Percentiles rank a stretch among this genome's conserved stretches.
Evolutionary conservation across 2,113 vertebrate genomes (phyloP).

Genomic region (Rhineura floridana): DNA sequence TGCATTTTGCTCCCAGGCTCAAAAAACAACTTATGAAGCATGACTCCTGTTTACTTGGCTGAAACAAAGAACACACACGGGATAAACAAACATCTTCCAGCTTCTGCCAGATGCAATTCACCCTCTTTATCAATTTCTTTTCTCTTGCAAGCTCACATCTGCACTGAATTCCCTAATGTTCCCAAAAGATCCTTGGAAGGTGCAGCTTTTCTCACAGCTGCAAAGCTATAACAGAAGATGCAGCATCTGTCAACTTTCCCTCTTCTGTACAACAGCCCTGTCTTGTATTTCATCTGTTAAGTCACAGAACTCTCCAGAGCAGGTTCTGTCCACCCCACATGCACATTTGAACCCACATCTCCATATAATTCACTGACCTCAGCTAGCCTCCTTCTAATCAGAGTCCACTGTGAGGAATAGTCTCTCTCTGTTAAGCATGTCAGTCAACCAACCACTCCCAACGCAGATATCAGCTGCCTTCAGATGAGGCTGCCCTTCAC

Average conservation of each 20-base stretch:
- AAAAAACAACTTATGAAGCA: not conserved
- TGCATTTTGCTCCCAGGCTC: not conserved
- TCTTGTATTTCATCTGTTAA: not conserved
- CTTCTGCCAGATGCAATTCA: not conserved
- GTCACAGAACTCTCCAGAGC: too few relatives aligned
- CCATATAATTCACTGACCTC: too few relatives aligned
- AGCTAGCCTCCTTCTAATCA: too few relatives aligned
- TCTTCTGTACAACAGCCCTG: not conserved
- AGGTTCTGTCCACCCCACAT: too few relatives aligned
- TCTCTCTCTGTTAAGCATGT: too few relatives aligned
- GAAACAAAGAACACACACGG: slow-evolving; percentile 7
- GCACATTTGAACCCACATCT: too few relatives aligned
- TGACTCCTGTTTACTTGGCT: slow-evolving; percentile 21
- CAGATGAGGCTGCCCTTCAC: too few relatives aligned
- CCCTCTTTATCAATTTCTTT: not conserved
- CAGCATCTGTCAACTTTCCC: not conserved
- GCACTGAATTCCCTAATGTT: not conserved
- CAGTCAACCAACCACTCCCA: too few relatives aligned
- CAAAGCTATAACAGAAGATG: not conserved
- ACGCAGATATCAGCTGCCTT: too few relatives aligned
- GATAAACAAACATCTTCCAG: not conserved
- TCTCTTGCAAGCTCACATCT: not conserved
- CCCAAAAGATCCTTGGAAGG: not conserved
- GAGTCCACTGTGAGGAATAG: too few relatives aligned
- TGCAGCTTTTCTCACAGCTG: not conserved